Percentiles rank a stretch among this genome's conserved stretches.
These are phyloP conservation scores for Calliphora vicina DNA, from an alignment of 1,140 invertebrate genomes.

Conservation along the genomic window DNA sequence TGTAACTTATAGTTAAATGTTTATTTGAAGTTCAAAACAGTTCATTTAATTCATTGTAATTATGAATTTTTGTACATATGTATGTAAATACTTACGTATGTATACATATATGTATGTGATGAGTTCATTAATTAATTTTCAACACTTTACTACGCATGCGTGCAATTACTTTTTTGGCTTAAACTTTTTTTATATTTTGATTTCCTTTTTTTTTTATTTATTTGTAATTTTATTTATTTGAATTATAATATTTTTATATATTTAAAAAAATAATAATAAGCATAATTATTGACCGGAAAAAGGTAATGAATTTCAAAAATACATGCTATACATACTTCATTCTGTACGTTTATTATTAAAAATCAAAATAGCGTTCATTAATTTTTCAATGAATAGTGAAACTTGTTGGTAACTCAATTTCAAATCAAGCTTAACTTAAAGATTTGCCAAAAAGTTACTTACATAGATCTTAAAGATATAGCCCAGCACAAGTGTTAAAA, in stretches of 20 bases:
- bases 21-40: constrained; percentile 1
- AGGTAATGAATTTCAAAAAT: not conserved
- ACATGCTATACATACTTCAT: too few relatives aligned
- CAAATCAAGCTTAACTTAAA: not conserved
- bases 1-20: not conserved
- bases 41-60: not conserved
- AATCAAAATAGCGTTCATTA: too few relatives aligned
- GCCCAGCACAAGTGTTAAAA: too few relatives aligned
- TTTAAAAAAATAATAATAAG: too few relatives aligned
- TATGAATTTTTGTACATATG: not conserved
- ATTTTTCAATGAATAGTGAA: not conserved
- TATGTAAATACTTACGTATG: not conserved
- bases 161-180: not conserved
- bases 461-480: not conserved
- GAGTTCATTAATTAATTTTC: not conserved
- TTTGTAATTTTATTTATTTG: not conserved
- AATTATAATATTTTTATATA: not conserved
- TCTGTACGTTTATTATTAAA: too few relatives aligned
- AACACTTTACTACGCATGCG: not conserved
- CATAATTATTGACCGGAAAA: not conserved
- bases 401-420: not conserved
- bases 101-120: not conserved
- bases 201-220: not conserved
- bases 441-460: not conserved
- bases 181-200: too few relatives aligned